phyloP scores from a whole-genome alignment of 2,888 invertebrate genomes.

The Cheilosia soror region DNA sequence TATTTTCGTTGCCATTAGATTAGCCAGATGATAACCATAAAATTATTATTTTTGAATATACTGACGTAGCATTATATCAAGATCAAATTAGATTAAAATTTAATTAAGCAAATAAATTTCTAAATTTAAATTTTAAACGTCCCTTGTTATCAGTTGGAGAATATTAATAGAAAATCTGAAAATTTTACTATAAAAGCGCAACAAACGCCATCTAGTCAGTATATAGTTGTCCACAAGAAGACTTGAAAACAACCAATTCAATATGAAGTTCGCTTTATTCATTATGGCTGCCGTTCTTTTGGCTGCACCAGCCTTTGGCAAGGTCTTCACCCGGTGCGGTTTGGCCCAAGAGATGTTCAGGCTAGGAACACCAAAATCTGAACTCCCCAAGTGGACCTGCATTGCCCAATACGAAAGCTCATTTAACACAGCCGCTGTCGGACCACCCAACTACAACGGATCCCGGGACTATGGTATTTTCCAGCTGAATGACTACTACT shows the following conservation, averaged over 20 bases:
- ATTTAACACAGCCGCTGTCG: constrained; percentile 84
- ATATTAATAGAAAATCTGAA: too few relatives aligned
- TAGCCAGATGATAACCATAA: too few relatives aligned
- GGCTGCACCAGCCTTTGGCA: constrained; percentile 76
- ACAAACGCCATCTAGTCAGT: too few relatives aligned
- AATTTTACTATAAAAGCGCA: too few relatives aligned
- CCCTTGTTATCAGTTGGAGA: too few relatives aligned
- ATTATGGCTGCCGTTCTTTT: constrained; percentile 55
- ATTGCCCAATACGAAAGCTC: constrained; percentile 81
- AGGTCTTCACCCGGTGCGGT: constrained; percentile 79
- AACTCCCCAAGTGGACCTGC: constrained; percentile 80
- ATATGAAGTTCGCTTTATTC: constrained; percentile 41
- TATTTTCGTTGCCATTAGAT: too few relatives aligned
- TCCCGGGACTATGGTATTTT: constrained; percentile 83
- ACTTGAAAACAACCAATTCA: constrained; percentile 10
- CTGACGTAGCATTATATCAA: too few relatives aligned
- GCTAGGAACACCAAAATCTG: constrained; percentile 80
- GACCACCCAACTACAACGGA: constrained; percentile 84
- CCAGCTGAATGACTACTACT: too few relatives aligned
- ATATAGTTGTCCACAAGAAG: constrained; percentile 8
- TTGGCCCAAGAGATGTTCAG: constrained; percentile 81
- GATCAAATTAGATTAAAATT: too few relatives aligned
- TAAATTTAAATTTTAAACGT: too few relatives aligned
- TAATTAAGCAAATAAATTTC: too few relatives aligned
- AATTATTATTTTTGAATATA: too few relatives aligned